A percentile compares a stretch with the other conserved stretches of the same genome.
phyloP scores from a whole-genome alignment of 2,888 invertebrate genomes.

The Taenaris catops region DNA sequence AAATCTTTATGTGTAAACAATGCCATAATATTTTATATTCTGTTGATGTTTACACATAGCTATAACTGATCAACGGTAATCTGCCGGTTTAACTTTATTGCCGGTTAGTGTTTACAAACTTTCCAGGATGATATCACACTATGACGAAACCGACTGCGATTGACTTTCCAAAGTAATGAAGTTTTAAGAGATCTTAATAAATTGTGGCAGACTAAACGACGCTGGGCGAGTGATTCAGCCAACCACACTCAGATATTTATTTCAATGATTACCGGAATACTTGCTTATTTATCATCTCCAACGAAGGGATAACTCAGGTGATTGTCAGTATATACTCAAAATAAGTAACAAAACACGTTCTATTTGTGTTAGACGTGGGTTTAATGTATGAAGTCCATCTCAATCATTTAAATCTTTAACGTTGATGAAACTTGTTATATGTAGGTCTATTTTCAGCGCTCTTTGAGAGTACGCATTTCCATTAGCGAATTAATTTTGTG shows the following conservation, averaged over 20 bases:
- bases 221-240: slow-evolving; percentile 13
- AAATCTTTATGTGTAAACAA: too few species aligned
- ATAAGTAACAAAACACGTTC: slow-evolving; percentile 3
- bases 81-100: too few species aligned
- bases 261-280: slow-evolving; percentile 4
- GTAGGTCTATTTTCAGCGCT: slow-evolving; percentile 3
- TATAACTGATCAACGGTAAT: too few species aligned
- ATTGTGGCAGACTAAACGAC: slow-evolving; percentile 12
- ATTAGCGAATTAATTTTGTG: slow-evolving; percentile 1
- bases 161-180: slow-evolving; percentile 9
- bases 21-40: too few species aligned
- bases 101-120: slow-evolving; percentile 11
- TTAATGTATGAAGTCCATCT: slow-evolving; percentile 8
- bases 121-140: slow-evolving; percentile 16
- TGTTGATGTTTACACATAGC: too few species aligned
- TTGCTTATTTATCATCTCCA: slow-evolving; percentile 8
- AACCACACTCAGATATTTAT: slow-evolving; percentile 3
- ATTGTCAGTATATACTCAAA: slow-evolving; percentile 3
- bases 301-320: slow-evolving; percentile 5
- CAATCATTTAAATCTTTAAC: slow-evolving; percentile 6
- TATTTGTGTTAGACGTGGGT: slow-evolving; percentile 3
- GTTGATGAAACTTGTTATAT: slow-evolving; percentile 1
- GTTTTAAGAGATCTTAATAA: slow-evolving; percentile 8
- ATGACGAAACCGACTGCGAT: slow-evolving; percentile 11
- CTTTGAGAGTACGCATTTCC: not conserved